phyloP scores from a whole-genome alignment of 2,113 vertebrate genomes.

The Indri indri region DNA sequence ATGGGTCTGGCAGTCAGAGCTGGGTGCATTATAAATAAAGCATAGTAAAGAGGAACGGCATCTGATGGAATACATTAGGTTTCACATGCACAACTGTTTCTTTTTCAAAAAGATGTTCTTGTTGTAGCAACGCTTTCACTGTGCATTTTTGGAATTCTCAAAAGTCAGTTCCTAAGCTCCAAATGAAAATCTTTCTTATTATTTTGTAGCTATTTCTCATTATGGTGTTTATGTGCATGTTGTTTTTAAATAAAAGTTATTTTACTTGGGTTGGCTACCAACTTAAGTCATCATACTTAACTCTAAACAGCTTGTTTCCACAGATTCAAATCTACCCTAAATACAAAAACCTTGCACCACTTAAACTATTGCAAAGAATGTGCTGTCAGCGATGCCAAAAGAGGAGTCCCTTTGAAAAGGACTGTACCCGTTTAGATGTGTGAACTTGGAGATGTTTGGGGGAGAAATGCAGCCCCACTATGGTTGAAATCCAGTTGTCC shows the following conservation, averaged over 20 bases:
- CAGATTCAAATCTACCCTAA: background rate
- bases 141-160: background rate
- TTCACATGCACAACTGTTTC: background rate
- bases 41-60: background rate
- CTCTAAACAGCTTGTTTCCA: constrained; percentile 7
- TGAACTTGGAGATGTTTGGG: background rate
- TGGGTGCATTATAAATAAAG: background rate
- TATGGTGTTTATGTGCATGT: background rate
- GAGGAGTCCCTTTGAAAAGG: background rate
- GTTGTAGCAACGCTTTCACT: background rate
- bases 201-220: background rate
- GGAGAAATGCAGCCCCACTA: background rate
- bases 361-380: background rate
- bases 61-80: background rate
- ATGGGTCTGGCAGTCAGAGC: background rate
- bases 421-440: background rate
- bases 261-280: background rate
- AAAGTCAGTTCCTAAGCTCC: background rate
- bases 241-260: constrained; percentile 37
- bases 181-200: background rate
- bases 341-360: background rate
- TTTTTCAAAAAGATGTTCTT: background rate
- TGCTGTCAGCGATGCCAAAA: background rate
- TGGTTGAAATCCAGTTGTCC: background rate
- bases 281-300: background rate